Conservation (phyloP, 2,888 invertebrate genomes). For the Gortyna flavago region DNA sequence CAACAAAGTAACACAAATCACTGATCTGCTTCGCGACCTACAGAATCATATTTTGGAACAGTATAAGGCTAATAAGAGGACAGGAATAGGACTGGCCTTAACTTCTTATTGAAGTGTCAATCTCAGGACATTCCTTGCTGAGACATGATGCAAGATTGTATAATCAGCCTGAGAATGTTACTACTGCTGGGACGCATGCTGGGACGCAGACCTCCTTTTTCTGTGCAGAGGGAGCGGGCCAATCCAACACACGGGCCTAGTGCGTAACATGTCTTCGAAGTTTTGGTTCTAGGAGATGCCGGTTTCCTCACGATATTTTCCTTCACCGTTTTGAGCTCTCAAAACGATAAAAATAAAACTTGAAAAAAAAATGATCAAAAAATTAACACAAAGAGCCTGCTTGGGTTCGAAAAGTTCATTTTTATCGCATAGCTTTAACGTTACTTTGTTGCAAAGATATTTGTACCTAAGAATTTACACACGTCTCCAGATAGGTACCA, state of each 20-base stretch:
- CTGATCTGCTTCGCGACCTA: neutral
- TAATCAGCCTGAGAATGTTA: neutral
- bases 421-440: neutral
- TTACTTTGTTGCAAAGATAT: neutral
- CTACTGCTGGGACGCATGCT: neutral
- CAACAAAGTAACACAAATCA: neutral
- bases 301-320: neutral
- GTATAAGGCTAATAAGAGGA: neutral
- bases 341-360: too few relatives aligned
- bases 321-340: neutral
- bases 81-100: neutral
- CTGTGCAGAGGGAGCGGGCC: neutral
- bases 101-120: neutral
- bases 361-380: too few relatives aligned
- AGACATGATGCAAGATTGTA: neutral
- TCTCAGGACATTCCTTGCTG: neutral
- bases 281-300: neutral
- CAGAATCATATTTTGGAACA: neutral
- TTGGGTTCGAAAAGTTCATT: neutral
- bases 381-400: too few relatives aligned
- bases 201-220: neutral
- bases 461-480: neutral
- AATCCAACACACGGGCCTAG: neutral
- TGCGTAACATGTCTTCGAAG: neutral
- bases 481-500: slow-evolving; percentile 2